Evolutionary conservation across 2,888 invertebrate genomes (phyloP).

Genomic region (Drosophila prostipennis): DNA sequence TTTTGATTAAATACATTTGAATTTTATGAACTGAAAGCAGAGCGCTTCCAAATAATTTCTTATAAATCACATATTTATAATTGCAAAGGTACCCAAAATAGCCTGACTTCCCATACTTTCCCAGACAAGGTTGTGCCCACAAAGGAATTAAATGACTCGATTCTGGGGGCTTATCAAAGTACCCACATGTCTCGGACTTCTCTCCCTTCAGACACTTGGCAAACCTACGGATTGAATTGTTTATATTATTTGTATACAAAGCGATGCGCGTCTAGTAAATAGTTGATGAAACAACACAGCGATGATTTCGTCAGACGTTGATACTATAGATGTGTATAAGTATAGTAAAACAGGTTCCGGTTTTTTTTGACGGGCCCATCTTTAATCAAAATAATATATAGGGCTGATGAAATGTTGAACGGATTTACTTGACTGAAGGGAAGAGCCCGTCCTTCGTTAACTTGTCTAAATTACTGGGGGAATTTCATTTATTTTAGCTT

Average conservation of each 20-base stretch:
- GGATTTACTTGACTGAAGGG: constrained; percentile 11
- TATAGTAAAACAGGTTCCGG: constrained; percentile 30
- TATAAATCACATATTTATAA: neutral
- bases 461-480: neutral
- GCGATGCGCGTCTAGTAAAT: constrained; percentile 10
- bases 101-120: neutral
- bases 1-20: constrained; percentile 1
- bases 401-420: constrained; percentile 23
- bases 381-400: constrained; percentile 18
- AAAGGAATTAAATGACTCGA: neutral
- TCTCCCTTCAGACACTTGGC: neutral
- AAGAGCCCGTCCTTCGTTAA: constrained; percentile 4
- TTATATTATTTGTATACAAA: constrained; percentile 16
- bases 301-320: constrained; percentile 35
- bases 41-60: neutral
- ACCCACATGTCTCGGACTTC: neutral
- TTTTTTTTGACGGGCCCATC: constrained; percentile 32
- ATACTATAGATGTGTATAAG: constrained; percentile 8
- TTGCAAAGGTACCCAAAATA: neutral
- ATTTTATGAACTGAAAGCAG: neutral
- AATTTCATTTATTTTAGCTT: neutral
- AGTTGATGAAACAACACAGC: constrained; percentile 34
- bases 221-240: constrained; percentile 4
- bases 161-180: constrained; percentile 7
- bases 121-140: constrained; percentile 1